These are phyloP conservation scores for Heliothis subflexa DNA, from an alignment of 1,140 invertebrate genomes.

Conservation along the genomic window DNA sequence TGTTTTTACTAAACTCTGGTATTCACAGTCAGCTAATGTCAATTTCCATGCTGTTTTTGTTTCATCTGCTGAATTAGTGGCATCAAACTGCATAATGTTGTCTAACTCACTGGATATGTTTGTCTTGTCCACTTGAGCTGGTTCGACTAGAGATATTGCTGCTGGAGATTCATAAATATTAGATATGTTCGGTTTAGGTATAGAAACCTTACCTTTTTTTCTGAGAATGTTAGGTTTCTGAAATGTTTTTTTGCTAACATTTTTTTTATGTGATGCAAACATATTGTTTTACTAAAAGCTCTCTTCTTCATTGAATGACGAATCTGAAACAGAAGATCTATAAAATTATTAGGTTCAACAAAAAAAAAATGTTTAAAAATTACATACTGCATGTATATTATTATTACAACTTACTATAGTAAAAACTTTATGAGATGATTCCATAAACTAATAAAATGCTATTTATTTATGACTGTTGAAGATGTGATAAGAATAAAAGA, in stretches of 20 bases:
- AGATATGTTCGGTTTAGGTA: conserved; percentile 47
- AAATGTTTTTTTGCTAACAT: conserved; percentile 68
- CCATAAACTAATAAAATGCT: no score
- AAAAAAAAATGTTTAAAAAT: no score
- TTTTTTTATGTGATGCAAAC: conserved; percentile 76
- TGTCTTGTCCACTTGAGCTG: conserved; percentile 47
- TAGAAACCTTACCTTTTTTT: conserved; percentile 62
- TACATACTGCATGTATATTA: no score
- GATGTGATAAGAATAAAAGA: no score
- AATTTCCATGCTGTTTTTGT: conserved; percentile 40
- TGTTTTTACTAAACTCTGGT: conserved; percentile 19
- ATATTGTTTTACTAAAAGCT: conserved; percentile 54
- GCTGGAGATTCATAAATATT: conserved; percentile 55
- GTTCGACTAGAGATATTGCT: conserved; percentile 54
- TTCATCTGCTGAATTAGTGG: conserved; percentile 23
- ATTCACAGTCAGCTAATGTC: conserved; percentile 27
- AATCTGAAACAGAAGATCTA: conserved; percentile 15
- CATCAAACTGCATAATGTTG: conserved; percentile 46
- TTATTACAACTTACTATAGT: no score
- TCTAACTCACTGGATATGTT: conserved; percentile 49
- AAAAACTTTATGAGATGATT: no score
- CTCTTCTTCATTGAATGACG: conserved; percentile 29
- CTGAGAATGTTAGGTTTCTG: conserved; percentile 80
- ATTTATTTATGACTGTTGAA: no score
- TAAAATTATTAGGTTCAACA: no score